Percentiles rank a stretch among this genome's conserved stretches.
phyloP scores from a whole-genome alignment of 2,797 vertebrate genomes.

The Sebastes iracundus region DNA sequence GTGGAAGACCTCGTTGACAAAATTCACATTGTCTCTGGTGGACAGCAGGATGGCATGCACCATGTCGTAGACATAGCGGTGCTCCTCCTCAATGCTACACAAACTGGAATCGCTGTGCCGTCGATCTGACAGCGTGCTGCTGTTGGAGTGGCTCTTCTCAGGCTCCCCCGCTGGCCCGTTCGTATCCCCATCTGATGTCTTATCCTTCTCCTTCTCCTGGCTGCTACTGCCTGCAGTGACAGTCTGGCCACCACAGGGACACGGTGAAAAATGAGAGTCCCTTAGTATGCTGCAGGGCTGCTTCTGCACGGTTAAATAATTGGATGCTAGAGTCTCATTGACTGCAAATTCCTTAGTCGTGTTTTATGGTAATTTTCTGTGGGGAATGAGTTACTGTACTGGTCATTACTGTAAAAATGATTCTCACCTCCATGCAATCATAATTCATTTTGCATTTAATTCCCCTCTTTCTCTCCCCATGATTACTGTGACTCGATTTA shows the following conservation, averaged over 20 bases:
- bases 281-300: neutral
- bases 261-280: conserved; percentile 1
- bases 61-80: conserved; percentile 92
- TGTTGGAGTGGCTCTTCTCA: conserved; percentile 91
- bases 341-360: neutral
- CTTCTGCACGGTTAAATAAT: neutral
- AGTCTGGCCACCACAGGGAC: conserved; percentile 72
- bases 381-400: neutral
- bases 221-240: conserved; percentile 85
- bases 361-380: neutral
- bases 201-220: conserved; percentile 89
- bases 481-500: neutral
- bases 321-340: neutral
- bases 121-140: conserved; percentile 92
- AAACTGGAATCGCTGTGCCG: conserved; percentile 92
- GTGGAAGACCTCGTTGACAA: conserved; percentile 98
- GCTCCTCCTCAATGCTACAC: conserved; percentile 96
- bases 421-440: neutral
- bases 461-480: neutral
- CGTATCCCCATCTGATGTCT: conserved; percentile 81
- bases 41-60: conserved; percentile 94
- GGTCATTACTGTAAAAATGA: neutral
- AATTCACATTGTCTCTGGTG: conserved; percentile 95
- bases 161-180: conserved; percentile 78
- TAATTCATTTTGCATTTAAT: neutral